Base-by-base conservation (phyloP, 2,888 invertebrate genomes). In the Dexiosoma caninum region DNA sequence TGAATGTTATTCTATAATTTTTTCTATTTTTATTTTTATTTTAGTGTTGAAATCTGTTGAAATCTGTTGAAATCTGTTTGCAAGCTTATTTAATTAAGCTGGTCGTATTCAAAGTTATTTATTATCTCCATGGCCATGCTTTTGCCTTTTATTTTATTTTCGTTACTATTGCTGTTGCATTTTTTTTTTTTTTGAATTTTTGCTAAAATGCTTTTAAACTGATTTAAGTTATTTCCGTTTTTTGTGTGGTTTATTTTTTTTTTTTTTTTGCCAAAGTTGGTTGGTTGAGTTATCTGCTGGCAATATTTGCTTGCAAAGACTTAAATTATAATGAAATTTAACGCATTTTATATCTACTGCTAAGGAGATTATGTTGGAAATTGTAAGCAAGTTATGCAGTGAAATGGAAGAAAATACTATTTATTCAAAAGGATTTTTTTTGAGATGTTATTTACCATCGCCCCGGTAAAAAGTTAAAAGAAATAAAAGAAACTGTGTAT, bases 31-130 rank as follows among this genome's bases (percentile, higher is more conserved):
- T n/a, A n/a, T n/a, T n/a, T n/a, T n/a, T n/a, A n/a, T n/a, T n/a
- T n/a, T n/a, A n/a, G n/a, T n/a, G 27, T 9, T 59, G 44, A 9
- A 12, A n/a, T n/a, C 79, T 82, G 82, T 77, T 82, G 79, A 81
- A 82, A 81, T 82, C 82, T 82, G 80, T 82, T 80, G 64, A 82
- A 82, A 82, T 80, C 82, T 81, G 80, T 82, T 82, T 78, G 70
- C 67, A 75, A 72, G 80, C 80, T 82, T 78, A 82, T 82, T 82
- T 82, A 82, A 82, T 82, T 82, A 78, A 81, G 81, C 81, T 78
- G 82, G 82, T 69, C 67, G 67, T 79, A 76, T 82, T 72, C 76
- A 79, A 79, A 79, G 76, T 82, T 82, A 82, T 82, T 82, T 82
- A 82, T 82, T 82, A 76, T 76, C 79, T 79, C 62, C 71, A 76